Base-by-base conservation (phyloP, 2,113 vertebrate species). In the Felis catus region DNA sequence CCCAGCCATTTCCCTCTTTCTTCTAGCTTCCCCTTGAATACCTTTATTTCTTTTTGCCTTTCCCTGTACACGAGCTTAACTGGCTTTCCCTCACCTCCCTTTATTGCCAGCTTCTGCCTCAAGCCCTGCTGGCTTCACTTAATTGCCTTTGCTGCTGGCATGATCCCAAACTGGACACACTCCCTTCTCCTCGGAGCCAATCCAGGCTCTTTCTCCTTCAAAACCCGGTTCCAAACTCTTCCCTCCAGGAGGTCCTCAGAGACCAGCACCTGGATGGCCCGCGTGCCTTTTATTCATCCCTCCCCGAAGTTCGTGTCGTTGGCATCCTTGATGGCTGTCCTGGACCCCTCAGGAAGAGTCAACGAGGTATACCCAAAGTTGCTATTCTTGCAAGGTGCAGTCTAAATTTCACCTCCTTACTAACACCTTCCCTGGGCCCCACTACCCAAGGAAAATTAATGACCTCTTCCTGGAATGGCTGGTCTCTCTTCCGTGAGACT, bases 111-210 rank as follows among this genome's bases (percentile, higher is more conserved):
- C 48, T 65, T 89, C 68, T 66, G 76, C 76, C 78, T 96, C 63
- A 11, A 88, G 76, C 91, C 45, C 81, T 53, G 78, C 78, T 86
- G 93, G 55, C 89, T 86, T 89, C 92, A 45, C 53, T 89, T 96
- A 84, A 93, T 94, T 91, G 97, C 84, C 87, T 97, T 84, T 68
- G 73, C 93, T 82, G 45, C 53, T 86, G 89, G 91, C 91, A 1
- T 1, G 33, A 23, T 94, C 91, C 88, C 91, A 95, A n/a, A 23
- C 70, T 61, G 29, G 82, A 96, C 73, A 25, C 21, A 1, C 55
- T 79, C 53, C 18, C n/a, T 95, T 63, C 74, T 81, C 19, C 82
- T 76, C 23, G 0, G 36, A 95, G 91, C 65, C 29, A 2, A 0
- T 4, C 41, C 63, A 18, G 51, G 25, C 79, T 84, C 91, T 53